A percentile compares a stretch with the other conserved stretches of the same genome.
phyloP scores from a whole-genome alignment of 92 coral and sea anemone species.

The Phenganax subtilis region DNA sequence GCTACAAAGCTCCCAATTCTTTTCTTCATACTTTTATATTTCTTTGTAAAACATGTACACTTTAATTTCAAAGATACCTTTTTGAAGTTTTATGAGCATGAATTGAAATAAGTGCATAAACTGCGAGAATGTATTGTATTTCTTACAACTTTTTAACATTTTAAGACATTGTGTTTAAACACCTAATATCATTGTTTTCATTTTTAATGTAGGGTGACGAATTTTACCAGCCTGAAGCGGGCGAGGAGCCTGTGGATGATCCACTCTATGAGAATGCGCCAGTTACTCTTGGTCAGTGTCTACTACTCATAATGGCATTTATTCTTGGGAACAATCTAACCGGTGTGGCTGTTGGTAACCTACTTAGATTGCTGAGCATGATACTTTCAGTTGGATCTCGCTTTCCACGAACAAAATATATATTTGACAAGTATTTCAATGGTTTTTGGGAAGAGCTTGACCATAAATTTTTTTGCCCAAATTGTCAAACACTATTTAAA shows the following conservation, averaged over 20 bases:
- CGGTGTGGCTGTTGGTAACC: neutral
- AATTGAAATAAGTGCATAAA: too few species aligned
- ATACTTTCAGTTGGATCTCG: neutral
- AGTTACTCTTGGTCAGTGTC: conserved; percentile 8
- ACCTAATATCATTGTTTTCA: neutral
- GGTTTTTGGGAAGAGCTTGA: conserved; percentile 1
- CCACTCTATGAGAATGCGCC: conserved; percentile 16
- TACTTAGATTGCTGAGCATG: conserved; percentile 13
- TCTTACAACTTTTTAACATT: too few species aligned
- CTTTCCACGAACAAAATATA: neutral
- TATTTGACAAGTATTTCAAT: neutral
- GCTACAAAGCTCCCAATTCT: too few species aligned
- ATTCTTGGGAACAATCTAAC: neutral
- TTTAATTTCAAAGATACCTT: too few species aligned
- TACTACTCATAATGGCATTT: conserved; percentile 7
- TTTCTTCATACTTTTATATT: too few species aligned
- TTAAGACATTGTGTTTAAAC: neutral
- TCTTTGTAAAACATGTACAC: too few species aligned
- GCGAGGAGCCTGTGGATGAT: neutral
- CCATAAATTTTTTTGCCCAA: conserved; percentile 1
- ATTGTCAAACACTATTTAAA: neutral
- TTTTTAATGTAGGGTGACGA: conserved; percentile 16
- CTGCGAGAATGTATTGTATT: too few species aligned
- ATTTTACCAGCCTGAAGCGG: conserved; percentile 13
- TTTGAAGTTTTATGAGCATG: too few species aligned